Evolutionary conservation across 2,113 vertebrate species (phyloP).

Genomic region (Callipepla californica): DNA sequence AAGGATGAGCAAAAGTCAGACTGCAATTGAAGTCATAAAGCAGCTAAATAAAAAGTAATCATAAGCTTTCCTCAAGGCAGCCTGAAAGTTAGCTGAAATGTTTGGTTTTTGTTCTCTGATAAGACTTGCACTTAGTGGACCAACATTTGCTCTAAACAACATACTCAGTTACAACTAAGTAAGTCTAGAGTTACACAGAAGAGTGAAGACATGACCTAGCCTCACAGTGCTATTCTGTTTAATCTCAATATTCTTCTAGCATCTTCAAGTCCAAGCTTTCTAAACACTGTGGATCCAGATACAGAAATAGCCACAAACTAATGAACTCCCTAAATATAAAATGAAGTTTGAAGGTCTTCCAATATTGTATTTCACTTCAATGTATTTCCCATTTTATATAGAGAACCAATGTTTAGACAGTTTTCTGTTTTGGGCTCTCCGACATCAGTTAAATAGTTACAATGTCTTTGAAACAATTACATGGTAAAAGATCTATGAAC

Average conservation of each 20-base stretch:
- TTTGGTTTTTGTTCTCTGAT: background rate
- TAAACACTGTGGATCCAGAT: background rate
- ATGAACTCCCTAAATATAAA: background rate
- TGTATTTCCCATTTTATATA: background rate
- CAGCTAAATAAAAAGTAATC: background rate
- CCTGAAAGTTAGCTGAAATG: background rate
- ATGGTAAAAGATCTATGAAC: constrained; percentile 1
- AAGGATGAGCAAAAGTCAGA: background rate
- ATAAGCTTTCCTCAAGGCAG: background rate
- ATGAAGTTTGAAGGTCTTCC: background rate
- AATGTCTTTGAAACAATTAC: background rate
- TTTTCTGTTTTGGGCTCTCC: background rate
- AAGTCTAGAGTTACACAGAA: background rate
- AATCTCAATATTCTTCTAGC: background rate
- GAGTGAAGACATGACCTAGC: background rate
- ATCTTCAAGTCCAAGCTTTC: background rate
- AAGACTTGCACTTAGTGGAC: background rate
- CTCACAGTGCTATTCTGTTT: background rate
- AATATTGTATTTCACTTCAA: background rate
- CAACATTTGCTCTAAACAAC: background rate
- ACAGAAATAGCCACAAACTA: background rate
- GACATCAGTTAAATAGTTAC: background rate
- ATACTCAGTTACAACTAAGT: background rate
- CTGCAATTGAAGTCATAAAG: background rate
- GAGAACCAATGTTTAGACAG: background rate